Evolutionary conservation across 2,888 invertebrate genomes (phyloP).

Genomic region (Falcaria lacertinaria): DNA sequence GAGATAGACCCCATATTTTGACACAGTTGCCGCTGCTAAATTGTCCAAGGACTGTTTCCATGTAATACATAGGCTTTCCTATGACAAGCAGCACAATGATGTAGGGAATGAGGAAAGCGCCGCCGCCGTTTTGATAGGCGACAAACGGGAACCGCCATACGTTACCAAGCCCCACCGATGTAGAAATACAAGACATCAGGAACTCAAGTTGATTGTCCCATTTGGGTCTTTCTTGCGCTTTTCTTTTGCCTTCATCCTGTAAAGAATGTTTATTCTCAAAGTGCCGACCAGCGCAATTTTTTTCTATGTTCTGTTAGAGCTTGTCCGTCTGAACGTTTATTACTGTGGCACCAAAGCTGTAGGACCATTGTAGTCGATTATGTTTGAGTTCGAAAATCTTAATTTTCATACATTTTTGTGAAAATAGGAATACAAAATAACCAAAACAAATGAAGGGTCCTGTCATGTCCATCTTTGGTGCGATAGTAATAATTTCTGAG

Average conservation of each 20-base stretch:
- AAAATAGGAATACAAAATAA: too few relatives aligned
- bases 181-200: constrained; percentile 86
- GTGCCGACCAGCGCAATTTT: too few relatives aligned
- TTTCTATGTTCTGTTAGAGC: too few relatives aligned
- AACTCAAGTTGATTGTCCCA: constrained; percentile 86
- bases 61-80: constrained; percentile 89
- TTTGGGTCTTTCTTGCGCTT: constrained; percentile 41
- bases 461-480: too few relatives aligned
- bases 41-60: constrained; percentile 91
- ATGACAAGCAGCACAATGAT: constrained; percentile 83
- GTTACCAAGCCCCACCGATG: constrained; percentile 86
- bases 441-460: too few relatives aligned
- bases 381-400: too few relatives aligned
- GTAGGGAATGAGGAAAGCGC: constrained; percentile 87
- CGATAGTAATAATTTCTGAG: too few relatives aligned
- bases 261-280: too few relatives aligned
- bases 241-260: constrained; percentile 13
- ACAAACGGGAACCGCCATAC: constrained; percentile 82
- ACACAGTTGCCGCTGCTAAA: constrained; percentile 90
- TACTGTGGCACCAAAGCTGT: too few relatives aligned
- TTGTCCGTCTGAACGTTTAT: too few relatives aligned
- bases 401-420: too few relatives aligned
- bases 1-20: constrained; percentile 83
- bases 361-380: too few relatives aligned
- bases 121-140: constrained; percentile 86